Evolutionary conservation across 2,113 vertebrate genomes (phyloP), one percentile per base, ranked within the genome.

Genomic region (Eulacestoma nigropectus): DNA sequence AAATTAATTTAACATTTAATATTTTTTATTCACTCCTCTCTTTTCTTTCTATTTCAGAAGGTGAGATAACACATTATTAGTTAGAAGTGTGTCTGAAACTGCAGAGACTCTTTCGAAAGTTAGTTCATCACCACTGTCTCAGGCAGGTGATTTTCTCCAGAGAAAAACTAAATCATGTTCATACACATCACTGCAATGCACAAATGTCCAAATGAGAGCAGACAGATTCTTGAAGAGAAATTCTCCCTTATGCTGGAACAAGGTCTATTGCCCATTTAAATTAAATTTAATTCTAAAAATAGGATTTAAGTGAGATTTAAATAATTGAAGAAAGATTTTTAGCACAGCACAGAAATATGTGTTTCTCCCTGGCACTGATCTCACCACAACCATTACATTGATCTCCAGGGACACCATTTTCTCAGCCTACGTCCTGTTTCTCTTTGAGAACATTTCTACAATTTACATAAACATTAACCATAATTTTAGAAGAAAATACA

Each of bases 71-170:
- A 23, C 25, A 29, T 41, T 53, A 16, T 29, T 62, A 49, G 19
- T 56, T 39, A 42, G 19, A 44, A 55, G 16, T 17, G 29, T 6
- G 7, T 49, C 41, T 42, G 55, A 53, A 68, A 25, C n/a, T 68
- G 32, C 35, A 55, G 15, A 59, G 26, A 13, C 6, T 25, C 3
- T 41, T 68, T 20, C 0, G 0, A 19, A 49, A 44, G 19, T 37
- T 16, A 12, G 16, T 7, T 68, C 47, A 16, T 29, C 60, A 49
- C 35, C 47, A 4, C 35, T 55, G 27, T 49, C 53, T 55, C 16
- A 49, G 68, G 27, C 10, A 29, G 60, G 11, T 33, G 47, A 62
- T 29, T 37, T 13, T 42, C 13, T 75, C 68, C 13, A 37, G 27
- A 44, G 32, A n/a, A 68, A 68, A 62, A 37, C 11, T 15, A 42